Conservation (phyloP, 1,140 invertebrate species). For the Triops cancriformis region DNA sequence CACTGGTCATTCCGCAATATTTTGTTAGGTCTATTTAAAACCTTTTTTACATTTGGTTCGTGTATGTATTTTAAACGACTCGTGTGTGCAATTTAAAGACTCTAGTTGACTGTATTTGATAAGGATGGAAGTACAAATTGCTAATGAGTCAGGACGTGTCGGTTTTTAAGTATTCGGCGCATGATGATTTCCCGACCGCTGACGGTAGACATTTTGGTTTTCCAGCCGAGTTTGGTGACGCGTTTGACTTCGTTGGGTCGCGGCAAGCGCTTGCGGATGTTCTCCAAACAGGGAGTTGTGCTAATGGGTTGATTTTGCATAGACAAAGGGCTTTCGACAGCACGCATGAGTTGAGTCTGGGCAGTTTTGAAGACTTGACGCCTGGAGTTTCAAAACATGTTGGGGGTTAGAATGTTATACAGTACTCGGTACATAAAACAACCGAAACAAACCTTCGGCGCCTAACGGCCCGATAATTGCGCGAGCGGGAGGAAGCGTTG, state of each 20-base stretch:
- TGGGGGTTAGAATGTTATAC: no score
- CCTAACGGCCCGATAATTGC: no score
- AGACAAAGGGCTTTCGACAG: not conserved
- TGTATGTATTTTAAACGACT: not conserved
- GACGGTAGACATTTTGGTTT: slow-evolving; percentile 55
- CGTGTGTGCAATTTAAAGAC: not conserved
- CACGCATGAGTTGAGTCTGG: not conserved
- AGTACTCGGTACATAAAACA: no score
- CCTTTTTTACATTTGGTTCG: not conserved
- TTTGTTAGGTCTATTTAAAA: not conserved
- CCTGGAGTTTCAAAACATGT: not conserved
- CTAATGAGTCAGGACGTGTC: slow-evolving; percentile 59
- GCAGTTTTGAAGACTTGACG: not conserved
- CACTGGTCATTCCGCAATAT: not conserved
- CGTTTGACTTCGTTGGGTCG: slow-evolving; percentile 58
- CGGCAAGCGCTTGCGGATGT: slow-evolving; percentile 44
- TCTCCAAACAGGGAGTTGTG: slow-evolving; percentile 8
- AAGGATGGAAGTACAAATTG: not conserved
- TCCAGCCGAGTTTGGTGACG: slow-evolving; percentile 58
- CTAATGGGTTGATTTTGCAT: not conserved
- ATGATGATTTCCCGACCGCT: slow-evolving; percentile 57
- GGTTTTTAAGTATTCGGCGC: slow-evolving; percentile 63
- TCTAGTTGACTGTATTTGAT: not conserved
- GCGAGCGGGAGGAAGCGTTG: no score
- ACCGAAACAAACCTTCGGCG: no score